Evolutionary conservation across 2,113 vertebrate species (phyloP).

Genomic region (Psammodynastes pulverulentus): DNA sequence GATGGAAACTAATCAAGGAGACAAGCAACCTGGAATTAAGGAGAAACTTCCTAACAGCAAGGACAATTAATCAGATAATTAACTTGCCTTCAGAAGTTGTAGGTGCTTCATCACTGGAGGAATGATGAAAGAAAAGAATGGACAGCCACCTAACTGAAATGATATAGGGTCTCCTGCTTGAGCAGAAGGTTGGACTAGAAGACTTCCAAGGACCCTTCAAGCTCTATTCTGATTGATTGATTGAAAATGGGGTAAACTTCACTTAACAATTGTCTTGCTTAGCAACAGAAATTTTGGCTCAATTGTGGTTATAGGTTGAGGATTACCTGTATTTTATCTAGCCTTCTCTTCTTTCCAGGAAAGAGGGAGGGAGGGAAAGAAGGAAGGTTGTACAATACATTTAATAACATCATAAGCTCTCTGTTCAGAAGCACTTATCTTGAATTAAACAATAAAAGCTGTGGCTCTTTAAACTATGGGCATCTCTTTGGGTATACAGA

Average conservation of each 20-base stretch:
- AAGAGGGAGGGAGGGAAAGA: neutral
- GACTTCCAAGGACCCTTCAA: too few species aligned
- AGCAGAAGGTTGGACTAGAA: too few species aligned
- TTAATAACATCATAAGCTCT: neutral
- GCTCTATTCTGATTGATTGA: too few species aligned
- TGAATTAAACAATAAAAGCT: neutral
- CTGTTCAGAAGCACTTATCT: neutral
- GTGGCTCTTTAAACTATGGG: neutral
- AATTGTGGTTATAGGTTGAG: neutral
- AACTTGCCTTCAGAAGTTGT: too few species aligned
- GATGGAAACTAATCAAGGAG: too few species aligned
- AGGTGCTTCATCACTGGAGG: too few species aligned
- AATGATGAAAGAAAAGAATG: too few species aligned
- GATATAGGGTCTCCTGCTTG: too few species aligned
- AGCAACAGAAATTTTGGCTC: neutral
- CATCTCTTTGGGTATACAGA: neutral
- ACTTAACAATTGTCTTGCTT: neutral
- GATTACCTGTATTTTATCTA: neutral
- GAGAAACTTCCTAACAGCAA: too few species aligned
- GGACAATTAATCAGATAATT: too few species aligned
- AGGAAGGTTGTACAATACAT: neutral
- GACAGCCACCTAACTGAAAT: too few species aligned
- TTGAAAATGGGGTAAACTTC: neutral
- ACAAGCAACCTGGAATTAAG: too few species aligned
- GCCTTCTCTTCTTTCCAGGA: neutral